Conservation (phyloP, 2,797 vertebrate genomes). For the Sebastes cheni region DNA sequence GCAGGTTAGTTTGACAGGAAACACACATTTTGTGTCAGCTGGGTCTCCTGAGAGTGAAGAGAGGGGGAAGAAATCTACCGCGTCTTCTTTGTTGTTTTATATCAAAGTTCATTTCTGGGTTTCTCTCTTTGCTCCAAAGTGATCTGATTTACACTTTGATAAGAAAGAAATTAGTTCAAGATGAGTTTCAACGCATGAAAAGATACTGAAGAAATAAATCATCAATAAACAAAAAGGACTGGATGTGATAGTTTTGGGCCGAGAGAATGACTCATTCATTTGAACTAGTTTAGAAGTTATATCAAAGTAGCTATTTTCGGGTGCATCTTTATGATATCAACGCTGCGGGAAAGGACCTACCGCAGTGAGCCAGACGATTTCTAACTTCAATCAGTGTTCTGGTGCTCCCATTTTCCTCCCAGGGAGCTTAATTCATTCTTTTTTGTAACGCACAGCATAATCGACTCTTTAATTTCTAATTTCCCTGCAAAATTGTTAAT, state of each 20-base stretch:
- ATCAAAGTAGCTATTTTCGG: constrained; percentile 11
- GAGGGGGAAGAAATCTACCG: background rate
- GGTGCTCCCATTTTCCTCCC: constrained; percentile 22
- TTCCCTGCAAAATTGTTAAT: constrained; percentile 10
- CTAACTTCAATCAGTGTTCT: constrained; percentile 23
- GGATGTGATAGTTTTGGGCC: background rate
- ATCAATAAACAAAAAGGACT: constrained; percentile 35
- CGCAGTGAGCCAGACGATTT: constrained; percentile 6
- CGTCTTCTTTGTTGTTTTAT: background rate
- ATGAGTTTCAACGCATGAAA: constrained; percentile 26
- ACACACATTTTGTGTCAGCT: background rate
- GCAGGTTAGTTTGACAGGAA: constrained; percentile 65
- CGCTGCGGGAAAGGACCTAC: background rate
- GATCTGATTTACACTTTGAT: constrained; percentile 64
- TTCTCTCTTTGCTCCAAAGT: constrained; percentile 23
- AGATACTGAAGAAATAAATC: constrained; percentile 39
- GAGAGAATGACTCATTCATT: constrained; percentile 17
- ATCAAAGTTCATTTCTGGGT: constrained; percentile 22
- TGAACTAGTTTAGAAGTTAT: constrained; percentile 10
- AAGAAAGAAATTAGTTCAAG: constrained; percentile 55
- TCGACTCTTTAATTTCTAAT: constrained; percentile 29
- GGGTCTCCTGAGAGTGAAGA: background rate
- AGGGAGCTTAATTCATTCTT: background rate
- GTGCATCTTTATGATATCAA: constrained; percentile 19
- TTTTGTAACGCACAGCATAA: constrained; percentile 10